Percentiles rank a stretch among this genome's conserved stretches.
These are phyloP conservation scores for Sminthopsis crassicaudata DNA, from an alignment of 2,113 vertebrate species.

Conservation along the genomic window DNA sequence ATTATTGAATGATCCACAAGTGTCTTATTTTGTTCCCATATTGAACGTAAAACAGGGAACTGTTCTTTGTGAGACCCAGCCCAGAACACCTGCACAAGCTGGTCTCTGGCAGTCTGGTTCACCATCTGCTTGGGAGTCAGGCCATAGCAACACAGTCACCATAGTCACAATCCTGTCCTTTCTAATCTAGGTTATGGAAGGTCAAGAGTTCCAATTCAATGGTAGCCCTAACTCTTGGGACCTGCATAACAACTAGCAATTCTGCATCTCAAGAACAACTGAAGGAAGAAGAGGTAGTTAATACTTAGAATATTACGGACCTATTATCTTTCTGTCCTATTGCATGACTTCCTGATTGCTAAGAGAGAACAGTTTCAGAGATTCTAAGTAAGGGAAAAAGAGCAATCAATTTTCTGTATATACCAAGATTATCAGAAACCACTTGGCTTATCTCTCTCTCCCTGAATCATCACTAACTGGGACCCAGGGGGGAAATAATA, in stretches of 20 bases:
- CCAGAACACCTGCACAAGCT: not conserved
- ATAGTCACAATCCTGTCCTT: not conserved
- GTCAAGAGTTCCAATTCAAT: not conserved
- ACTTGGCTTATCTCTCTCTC: not conserved
- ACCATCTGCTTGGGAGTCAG: not conserved
- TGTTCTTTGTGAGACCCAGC: not conserved
- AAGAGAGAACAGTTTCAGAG: not conserved
- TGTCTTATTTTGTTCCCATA: not conserved
- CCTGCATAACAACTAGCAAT: not conserved
- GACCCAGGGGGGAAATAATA: not conserved
- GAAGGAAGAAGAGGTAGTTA: not conserved
- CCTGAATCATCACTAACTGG: not conserved
- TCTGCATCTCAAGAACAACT: not conserved
- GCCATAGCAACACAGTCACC: not conserved
- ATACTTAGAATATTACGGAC: not conserved
- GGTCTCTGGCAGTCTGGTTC: not conserved
- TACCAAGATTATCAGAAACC: not conserved
- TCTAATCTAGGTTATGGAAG: not conserved
- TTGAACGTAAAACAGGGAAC: not conserved
- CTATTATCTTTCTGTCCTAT: not conserved
- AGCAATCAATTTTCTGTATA: not conserved
- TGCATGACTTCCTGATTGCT: not conserved
- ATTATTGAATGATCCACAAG: not conserved
- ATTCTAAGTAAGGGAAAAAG: not conserved
- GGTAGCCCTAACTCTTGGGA: not conserved